Conservation (phyloP, 2,797 vertebrate species). For the Danio choprae region DNA sequence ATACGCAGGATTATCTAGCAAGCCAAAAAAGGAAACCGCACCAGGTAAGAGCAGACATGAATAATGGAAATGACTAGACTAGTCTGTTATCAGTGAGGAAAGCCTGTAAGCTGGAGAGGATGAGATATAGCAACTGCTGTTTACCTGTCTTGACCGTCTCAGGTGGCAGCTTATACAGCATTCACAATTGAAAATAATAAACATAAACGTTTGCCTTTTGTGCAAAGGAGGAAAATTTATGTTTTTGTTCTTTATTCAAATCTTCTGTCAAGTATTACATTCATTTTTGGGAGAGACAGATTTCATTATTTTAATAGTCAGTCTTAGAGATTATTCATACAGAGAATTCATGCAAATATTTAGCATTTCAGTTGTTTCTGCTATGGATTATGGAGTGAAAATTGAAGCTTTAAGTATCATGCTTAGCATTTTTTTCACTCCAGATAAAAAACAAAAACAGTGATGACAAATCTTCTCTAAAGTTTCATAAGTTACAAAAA, state of each 20-base stretch:
- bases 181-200: slow-evolving; percentile 42
- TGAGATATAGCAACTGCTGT: slow-evolving; percentile 36
- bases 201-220: slow-evolving; percentile 9
- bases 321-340: background rate
- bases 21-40: background rate
- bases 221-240: background rate
- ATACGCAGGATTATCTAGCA: background rate
- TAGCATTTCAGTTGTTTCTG: background rate
- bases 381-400: background rate
- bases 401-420: background rate
- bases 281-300: background rate
- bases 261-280: background rate
- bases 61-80: slow-evolving; percentile 14
- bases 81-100: background rate
- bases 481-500: background rate
- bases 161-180: slow-evolving; percentile 1
- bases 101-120: background rate
- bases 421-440: background rate
- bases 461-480: background rate
- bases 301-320: background rate
- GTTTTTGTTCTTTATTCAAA: background rate
- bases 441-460: background rate
- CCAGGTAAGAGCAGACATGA: background rate
- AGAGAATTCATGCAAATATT: background rate
- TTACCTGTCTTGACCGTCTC: slow-evolving; percentile 28